These are phyloP conservation scores for Autographa gamma DNA, from an alignment of 2,888 invertebrate genomes.

Conservation along the genomic window DNA sequence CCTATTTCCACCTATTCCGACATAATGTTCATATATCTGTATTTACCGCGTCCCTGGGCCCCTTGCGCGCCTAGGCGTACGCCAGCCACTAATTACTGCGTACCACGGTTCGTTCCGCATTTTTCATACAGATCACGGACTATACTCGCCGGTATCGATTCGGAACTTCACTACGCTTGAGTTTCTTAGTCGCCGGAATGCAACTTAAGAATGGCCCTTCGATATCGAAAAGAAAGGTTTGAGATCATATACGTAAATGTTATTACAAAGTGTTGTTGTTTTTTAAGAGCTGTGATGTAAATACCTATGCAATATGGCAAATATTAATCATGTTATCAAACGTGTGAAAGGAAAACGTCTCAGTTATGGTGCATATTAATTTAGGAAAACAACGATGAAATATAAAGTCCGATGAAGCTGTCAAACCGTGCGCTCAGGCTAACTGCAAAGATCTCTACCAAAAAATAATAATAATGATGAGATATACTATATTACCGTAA, in stretches of 20 bases:
- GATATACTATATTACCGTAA: too few species aligned
- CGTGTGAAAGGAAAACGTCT: too few species aligned
- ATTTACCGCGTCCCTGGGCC: constrained; percentile 42
- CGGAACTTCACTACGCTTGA: constrained; percentile 69
- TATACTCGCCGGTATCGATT: constrained; percentile 78
- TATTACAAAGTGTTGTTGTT: not conserved
- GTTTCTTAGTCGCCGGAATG: constrained; percentile 69
- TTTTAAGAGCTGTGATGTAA: not conserved
- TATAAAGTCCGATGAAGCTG: too few species aligned
- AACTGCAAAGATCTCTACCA: too few species aligned
- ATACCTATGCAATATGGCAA: not conserved
- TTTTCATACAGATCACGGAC: constrained; percentile 87
- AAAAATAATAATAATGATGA: too few species aligned
- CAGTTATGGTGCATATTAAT: too few species aligned
- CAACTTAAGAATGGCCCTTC: constrained; percentile 63
- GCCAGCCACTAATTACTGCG: constrained; percentile 81
- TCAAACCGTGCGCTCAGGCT: too few species aligned
- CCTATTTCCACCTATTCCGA: not conserved
- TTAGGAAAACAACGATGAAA: too few species aligned
- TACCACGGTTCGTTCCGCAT: constrained; percentile 71
- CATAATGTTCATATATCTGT: constrained; percentile 35
- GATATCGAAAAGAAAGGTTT: constrained; percentile 52
- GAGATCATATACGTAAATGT: constrained; percentile 48
- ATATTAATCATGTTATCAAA: too few species aligned
- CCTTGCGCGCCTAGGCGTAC: constrained; percentile 60